phyloP scores from a whole-genome alignment of 2,888 invertebrate genomes.

The Scaptomyza reducta region DNA sequence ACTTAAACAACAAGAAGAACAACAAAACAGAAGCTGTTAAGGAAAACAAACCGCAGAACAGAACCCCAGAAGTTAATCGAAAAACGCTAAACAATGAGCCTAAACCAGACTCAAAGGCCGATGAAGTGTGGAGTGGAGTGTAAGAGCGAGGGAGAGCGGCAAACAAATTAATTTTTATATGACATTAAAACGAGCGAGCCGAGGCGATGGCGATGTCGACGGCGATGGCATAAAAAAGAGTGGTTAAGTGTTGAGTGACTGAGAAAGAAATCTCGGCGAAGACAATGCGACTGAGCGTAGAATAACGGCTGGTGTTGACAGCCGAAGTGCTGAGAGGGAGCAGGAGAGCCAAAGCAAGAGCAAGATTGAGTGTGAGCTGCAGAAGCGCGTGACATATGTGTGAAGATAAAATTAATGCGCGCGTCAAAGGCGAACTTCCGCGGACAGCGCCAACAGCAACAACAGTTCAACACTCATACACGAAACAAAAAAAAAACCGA shows the following conservation, averaged over 20 bases:
- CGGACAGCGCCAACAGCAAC: conserved; percentile 27
- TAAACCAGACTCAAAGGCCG: conserved; percentile 1
- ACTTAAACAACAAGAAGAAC: conserved; percentile 72
- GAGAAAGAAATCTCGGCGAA: conserved; percentile 76
- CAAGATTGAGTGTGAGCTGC: conserved; percentile 40
- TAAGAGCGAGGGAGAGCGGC: conserved; percentile 48
- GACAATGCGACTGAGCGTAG: conserved; percentile 68
- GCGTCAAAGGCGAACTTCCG: conserved; percentile 72
- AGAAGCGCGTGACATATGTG: conserved; percentile 74
- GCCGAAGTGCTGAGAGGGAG: conserved; percentile 41
- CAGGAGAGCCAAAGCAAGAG: conserved; percentile 4
- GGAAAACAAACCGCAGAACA: conserved; percentile 62
- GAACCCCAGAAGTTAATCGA: conserved; percentile 78
- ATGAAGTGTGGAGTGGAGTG: conserved; percentile 13
- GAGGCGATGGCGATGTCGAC: conserved; percentile 58
- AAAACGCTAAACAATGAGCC: conserved; percentile 72
- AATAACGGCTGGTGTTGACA: conserved; percentile 70
- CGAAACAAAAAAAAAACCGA: conserved; percentile 1
- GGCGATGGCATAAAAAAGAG: conserved; percentile 35
- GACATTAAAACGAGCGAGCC: conserved; percentile 78
- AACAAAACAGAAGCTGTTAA: conserved; percentile 60
- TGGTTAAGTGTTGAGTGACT: conserved; percentile 74
- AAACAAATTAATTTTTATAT: conserved; percentile 82
- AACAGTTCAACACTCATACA: not conserved
- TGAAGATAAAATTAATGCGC: conserved; percentile 77